Conservation (phyloP, 2,888 invertebrate genomes). For the Epicampocera succincta region DNA sequence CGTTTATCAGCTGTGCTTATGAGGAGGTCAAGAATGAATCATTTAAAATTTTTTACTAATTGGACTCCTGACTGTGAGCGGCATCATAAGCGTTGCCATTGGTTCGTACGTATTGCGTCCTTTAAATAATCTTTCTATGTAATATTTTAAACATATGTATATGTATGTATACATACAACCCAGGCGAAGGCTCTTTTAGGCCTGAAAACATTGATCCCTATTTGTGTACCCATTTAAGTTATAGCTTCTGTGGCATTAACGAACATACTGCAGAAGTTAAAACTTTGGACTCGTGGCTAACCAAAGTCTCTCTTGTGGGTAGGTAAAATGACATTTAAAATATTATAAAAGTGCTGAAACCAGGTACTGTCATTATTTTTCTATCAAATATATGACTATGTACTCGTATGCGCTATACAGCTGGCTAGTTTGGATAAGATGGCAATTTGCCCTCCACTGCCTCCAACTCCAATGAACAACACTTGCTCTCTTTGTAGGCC, state of each 20-base stretch:
- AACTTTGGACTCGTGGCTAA: constrained; percentile 72
- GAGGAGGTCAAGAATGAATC: no score
- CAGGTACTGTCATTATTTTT: no score
- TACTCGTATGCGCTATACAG: no score
- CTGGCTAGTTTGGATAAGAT: no score
- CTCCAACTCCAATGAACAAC: background rate
- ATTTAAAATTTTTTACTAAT: no score
- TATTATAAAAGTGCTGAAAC: background rate
- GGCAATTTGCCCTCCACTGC: background rate
- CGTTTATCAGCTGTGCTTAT: no score
- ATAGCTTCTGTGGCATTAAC: constrained; percentile 75
- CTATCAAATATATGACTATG: no score
- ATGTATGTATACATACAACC: constrained; percentile 72
- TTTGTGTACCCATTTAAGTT: constrained; percentile 75
- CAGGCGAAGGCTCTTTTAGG: constrained; percentile 74
- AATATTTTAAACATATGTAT: constrained; percentile 73
- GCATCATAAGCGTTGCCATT: no score
- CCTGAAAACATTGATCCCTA: constrained; percentile 71
- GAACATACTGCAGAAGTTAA: constrained; percentile 69
- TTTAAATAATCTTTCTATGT: no score
- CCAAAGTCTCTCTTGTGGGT: constrained; percentile 39
- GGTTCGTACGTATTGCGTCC: no score
- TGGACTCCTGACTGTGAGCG: no score
- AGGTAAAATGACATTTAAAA: background rate
- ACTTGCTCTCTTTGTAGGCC: constrained; percentile 59